Base-by-base conservation (phyloP, 1,140 invertebrate genomes). In the Drosophila ogumai region DNA sequence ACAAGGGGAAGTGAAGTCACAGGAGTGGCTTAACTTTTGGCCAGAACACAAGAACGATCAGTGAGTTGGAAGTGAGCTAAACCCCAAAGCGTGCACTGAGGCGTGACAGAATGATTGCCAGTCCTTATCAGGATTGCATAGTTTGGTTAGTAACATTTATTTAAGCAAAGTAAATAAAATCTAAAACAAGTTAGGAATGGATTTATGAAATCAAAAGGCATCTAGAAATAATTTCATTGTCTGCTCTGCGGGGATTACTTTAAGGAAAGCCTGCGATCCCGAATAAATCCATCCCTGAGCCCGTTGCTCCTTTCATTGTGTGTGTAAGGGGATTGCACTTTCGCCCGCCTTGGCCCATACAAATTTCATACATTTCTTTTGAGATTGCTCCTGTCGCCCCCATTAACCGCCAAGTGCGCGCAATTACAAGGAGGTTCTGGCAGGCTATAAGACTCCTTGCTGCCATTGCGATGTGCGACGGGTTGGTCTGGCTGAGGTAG, bases 311-410 rank as follows among this genome's bases (percentile, higher is more conserved):
- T 38, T 69, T 65, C 47, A 60, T 73, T 75, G 49, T 75, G 63
- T 73, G 43, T 5, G 9, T 2, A n/a, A 59, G 59, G 40, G 38
- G 15, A 40, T 64, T 86, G 82, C 82, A 82, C 82, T 86, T 87
- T 87, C 79, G 66, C 54, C 79, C 12, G 79, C 63, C 52, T 47
- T 58, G 65, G 66, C 41, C 68, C 79, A 77, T 86, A 86, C 82
- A 86, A 86, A 87, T 86, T 87, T 87, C 84, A 88, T 87, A 82
- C 84, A 88, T 75, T 82, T 88, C 82, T 88, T 79, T 82, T 77
- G 64, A 88, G 84, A 84, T 84, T 76, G 84, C 84, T 81, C 66
- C 76, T 88, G 84, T 88, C 84, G 84, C 64, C 71, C 75, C 79
- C 82, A 87, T 88, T 87, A 88, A 84, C 80, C 80, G 80, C 76